These are phyloP conservation scores for Streptopelia turtur DNA, from an alignment of 2,797 vertebrate species.

Conservation along the genomic window DNA sequence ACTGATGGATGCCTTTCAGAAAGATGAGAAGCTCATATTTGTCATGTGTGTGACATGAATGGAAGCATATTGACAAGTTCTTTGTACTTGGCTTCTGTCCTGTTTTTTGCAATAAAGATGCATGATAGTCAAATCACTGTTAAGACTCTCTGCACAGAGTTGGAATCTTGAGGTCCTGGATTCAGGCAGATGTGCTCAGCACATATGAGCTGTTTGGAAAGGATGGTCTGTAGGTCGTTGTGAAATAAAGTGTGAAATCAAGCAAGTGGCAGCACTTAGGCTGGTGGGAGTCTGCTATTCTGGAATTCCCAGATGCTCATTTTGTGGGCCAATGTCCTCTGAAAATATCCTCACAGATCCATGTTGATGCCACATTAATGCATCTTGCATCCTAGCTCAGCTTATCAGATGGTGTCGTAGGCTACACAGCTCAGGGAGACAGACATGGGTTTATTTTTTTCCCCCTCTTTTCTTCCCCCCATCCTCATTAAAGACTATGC, in stretches of 20 bases:
- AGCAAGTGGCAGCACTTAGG: neutral
- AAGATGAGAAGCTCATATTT: neutral
- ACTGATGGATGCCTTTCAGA: neutral
- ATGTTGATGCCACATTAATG: neutral
- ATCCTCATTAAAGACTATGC: neutral
- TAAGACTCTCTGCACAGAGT: neutral
- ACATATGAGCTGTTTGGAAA: neutral
- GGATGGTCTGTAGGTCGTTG: neutral
- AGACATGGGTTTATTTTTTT: neutral
- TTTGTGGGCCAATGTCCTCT: neutral
- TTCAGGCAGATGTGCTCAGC: neutral
- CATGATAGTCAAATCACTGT: neutral
- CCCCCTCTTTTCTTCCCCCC: fast-evolving
- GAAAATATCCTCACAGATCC: neutral
- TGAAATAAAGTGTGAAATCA: slow-evolving; percentile 22
- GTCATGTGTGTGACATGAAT: neutral
- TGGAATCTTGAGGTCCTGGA: neutral
- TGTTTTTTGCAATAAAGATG: neutral
- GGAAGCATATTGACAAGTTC: neutral
- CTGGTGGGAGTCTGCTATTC: slow-evolving; percentile 16
- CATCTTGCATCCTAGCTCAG: neutral
- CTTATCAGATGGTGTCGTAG: neutral
- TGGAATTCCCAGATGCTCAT: neutral
- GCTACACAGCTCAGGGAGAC: neutral
- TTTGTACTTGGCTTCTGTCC: neutral